Conservation (phyloP, 1,140 invertebrate species). For the Rhyacophila brunnea region DNA sequence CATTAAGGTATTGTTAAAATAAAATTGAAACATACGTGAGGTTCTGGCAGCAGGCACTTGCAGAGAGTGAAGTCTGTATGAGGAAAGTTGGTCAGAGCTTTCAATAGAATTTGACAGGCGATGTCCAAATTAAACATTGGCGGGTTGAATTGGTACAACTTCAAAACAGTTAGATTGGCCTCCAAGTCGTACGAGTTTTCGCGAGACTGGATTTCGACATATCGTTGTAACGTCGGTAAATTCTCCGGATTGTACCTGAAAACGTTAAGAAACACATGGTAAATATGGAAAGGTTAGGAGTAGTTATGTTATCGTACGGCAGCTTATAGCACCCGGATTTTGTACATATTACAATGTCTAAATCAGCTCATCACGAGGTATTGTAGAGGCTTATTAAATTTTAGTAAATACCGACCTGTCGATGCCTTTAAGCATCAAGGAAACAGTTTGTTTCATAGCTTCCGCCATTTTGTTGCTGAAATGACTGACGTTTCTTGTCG, state of each 20-base stretch:
- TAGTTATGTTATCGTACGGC: too few species aligned
- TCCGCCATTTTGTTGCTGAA: slow-evolving; percentile 58
- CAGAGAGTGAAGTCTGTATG: slow-evolving; percentile 96
- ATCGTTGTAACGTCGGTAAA: slow-evolving; percentile 80
- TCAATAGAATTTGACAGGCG: slow-evolving; percentile 82
- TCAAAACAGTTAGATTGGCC: slow-evolving; percentile 90
- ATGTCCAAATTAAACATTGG: slow-evolving; percentile 80
- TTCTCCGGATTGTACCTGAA: slow-evolving; percentile 33
- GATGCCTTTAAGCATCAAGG: slow-evolving; percentile 73
- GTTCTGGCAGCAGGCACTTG: slow-evolving; percentile 88
- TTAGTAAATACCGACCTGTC: slow-evolving; percentile 61
- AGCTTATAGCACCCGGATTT: too few species aligned
- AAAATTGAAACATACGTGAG: slow-evolving; percentile 65
- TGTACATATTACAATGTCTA: too few species aligned
- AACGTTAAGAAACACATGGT: slow-evolving; percentile 15
- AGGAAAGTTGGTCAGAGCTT: slow-evolving; percentile 93
- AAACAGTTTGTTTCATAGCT: slow-evolving; percentile 73
- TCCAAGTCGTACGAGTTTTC: slow-evolving; percentile 96
- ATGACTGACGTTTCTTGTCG: too few species aligned
- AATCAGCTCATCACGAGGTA: too few species aligned
- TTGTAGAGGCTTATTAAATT: too few species aligned
- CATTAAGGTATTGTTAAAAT: too few species aligned
- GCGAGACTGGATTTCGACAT: slow-evolving; percentile 88
- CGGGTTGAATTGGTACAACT: slow-evolving; percentile 94
- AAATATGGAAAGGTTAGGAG: not conserved